These are phyloP conservation scores for Oenanthe melanoleuca DNA, from an alignment of 2,113 vertebrate genomes.

Conservation along the genomic window DNA sequence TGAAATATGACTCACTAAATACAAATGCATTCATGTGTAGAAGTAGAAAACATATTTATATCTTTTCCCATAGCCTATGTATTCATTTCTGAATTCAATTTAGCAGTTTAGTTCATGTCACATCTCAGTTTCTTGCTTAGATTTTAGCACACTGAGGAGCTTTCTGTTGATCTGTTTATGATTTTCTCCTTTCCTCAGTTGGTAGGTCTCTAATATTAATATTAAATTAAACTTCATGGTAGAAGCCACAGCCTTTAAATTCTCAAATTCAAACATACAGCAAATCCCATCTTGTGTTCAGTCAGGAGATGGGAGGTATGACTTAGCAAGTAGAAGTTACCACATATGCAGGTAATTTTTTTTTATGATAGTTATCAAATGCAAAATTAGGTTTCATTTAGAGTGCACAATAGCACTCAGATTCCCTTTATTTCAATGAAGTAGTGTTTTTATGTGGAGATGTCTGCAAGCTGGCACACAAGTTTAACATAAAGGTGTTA, in stretches of 20 bases:
- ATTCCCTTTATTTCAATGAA: neutral
- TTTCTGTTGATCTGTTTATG: conserved; percentile 48
- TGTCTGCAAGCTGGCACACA: neutral
- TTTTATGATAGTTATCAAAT: neutral
- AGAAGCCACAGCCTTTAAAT: neutral
- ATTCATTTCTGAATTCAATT: conserved; percentile 5
- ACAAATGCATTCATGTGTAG: neutral
- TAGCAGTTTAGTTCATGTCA: conserved; percentile 27
- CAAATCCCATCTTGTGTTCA: conserved; percentile 17
- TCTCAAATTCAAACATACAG: neutral
- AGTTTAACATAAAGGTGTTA: neutral
- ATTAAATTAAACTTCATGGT: conserved; percentile 52
- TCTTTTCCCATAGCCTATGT: neutral
- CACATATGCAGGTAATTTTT: neutral
- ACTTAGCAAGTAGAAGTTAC: neutral
- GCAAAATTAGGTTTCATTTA: neutral
- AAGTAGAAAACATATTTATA: conserved; percentile 30
- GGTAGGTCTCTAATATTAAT: conserved; percentile 22
- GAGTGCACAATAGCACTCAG: neutral
- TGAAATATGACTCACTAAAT: neutral
- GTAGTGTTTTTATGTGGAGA: neutral
- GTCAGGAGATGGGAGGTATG: neutral
- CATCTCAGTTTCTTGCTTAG: conserved; percentile 28
- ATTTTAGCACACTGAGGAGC: conserved; percentile 12
- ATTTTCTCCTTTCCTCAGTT: conserved; percentile 18